phyloP scores from a whole-genome alignment of 2,888 invertebrate species.

The Syrphus vitripennis region DNA sequence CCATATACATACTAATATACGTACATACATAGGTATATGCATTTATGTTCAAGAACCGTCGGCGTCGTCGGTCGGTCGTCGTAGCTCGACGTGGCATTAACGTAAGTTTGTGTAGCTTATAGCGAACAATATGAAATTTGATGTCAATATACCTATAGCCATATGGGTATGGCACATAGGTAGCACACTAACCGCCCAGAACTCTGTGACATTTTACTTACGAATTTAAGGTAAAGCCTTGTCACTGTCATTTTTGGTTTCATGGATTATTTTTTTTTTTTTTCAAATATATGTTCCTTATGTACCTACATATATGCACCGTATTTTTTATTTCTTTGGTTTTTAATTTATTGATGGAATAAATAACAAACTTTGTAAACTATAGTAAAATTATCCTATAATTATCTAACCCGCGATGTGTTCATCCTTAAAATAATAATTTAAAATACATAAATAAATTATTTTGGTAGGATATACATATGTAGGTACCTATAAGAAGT shows the following conservation, averaged over 20 bases:
- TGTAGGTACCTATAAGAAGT: too few species aligned
- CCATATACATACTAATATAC: conserved; percentile 35
- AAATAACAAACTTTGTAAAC: too few species aligned
- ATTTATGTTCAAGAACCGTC: neutral
- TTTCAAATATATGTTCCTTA: too few species aligned
- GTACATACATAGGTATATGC: neutral
- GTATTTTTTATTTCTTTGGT: too few species aligned
- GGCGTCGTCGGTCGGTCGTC: too few species aligned
- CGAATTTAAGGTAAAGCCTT: neutral
- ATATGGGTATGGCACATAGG: neutral
- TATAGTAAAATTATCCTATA: too few species aligned
- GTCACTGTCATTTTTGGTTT: neutral
- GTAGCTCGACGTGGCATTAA: conserved; percentile 29
- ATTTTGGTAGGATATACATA: too few species aligned
- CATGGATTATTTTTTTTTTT: neutral
- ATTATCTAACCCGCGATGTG: too few species aligned
- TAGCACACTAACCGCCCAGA: neutral
- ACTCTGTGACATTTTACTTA: conserved; percentile 20
- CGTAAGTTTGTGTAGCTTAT: conserved; percentile 31
- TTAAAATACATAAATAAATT: too few species aligned
- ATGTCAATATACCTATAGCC: neutral
- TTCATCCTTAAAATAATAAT: too few species aligned
- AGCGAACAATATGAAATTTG: neutral
- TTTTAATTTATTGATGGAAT: too few species aligned
- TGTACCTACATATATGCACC: too few species aligned